Percentiles rank a stretch among this genome's conserved stretches.
These are phyloP conservation scores for Dromaius novaehollandiae DNA, from an alignment of 2,113 vertebrate genomes.

Conservation along the genomic window DNA sequence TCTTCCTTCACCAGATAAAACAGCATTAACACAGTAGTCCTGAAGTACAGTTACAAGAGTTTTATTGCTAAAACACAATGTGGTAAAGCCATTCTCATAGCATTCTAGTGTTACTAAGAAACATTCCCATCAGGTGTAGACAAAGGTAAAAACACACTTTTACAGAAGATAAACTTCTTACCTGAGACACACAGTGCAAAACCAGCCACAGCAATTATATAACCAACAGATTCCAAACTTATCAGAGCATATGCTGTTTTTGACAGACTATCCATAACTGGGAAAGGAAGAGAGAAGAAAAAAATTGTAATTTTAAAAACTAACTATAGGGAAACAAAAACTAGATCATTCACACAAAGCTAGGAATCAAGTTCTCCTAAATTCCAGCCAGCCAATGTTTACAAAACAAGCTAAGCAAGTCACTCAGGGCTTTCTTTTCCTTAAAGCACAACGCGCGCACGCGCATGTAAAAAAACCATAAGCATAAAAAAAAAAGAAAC, in stretches of 20 bases:
- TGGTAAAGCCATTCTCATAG: neutral
- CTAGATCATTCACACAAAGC: neutral
- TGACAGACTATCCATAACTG: conserved; percentile 59
- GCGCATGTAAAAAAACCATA: neutral
- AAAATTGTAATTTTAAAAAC: neutral
- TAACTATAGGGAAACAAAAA: neutral
- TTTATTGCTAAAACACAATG: neutral
- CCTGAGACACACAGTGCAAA: conserved; percentile 73
- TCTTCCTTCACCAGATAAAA: neutral
- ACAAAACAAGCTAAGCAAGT: neutral
- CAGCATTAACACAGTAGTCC: neutral
- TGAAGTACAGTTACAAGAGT: neutral
- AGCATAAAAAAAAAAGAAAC: neutral
- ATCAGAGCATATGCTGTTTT: conserved; percentile 54
- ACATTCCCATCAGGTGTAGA: neutral
- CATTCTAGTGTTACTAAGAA: neutral
- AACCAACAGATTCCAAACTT: conserved; percentile 70
- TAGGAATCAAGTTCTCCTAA: neutral
- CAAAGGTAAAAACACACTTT: neutral
- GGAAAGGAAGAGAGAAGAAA: neutral
- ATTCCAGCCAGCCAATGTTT: neutral
- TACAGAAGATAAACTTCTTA: conserved; percentile 22
- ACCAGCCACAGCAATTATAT: conserved; percentile 72
- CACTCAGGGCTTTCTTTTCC: neutral
- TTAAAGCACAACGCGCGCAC: neutral